A percentile compares a stretch with the other conserved stretches of the same genome.
phyloP scores from a whole-genome alignment of 2,113 vertebrate genomes.

The Sterrhoptilus dennistouni region DNA sequence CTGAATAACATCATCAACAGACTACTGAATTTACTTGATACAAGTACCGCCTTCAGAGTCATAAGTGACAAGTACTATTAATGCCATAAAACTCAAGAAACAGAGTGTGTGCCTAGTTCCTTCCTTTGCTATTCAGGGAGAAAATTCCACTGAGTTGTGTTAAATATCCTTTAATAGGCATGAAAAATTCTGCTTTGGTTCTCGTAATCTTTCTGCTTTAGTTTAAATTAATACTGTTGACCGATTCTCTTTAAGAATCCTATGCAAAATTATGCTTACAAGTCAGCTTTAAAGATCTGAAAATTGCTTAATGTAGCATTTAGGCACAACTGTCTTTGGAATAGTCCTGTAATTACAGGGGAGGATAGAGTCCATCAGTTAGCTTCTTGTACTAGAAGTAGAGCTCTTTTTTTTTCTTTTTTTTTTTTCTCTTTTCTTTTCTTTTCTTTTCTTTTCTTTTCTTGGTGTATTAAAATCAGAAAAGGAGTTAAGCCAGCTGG shows the following conservation, averaged over 20 bases:
- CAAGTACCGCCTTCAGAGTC: background rate
- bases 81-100: background rate
- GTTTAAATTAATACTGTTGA: conserved; percentile 44
- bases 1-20: background rate
- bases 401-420: background rate
- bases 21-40: background rate
- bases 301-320: conserved; percentile 41
- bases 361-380: background rate
- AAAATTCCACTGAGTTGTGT: background rate
- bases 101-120: background rate
- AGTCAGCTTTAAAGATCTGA: conserved; percentile 5
- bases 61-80: background rate
- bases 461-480: background rate
- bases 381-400: background rate
- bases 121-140: background rate
- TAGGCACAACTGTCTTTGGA: background rate
- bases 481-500: background rate
- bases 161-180: background rate
- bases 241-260: background rate
- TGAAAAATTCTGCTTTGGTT: background rate
- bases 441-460: background rate
- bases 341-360: background rate
- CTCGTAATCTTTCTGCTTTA: background rate
- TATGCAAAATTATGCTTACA: background rate
- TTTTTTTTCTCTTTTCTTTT: background rate